Base-by-base conservation (phyloP, 2,888 invertebrate species). In the Apamea sordens region DNA sequence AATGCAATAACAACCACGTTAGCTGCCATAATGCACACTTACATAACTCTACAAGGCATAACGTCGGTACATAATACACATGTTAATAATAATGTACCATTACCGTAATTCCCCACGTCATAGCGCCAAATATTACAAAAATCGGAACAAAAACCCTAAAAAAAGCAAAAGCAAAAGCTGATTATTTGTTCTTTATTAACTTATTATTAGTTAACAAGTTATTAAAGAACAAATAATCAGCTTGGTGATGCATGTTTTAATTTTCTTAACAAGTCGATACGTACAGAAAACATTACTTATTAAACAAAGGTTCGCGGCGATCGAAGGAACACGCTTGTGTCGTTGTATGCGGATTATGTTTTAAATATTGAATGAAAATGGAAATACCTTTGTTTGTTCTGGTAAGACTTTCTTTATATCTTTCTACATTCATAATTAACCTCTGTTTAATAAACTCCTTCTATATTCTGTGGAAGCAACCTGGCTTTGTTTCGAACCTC, bases 241-340 rank as follows among this genome's bases (percentile, higher is more conserved):
- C 3, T 69, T 18, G 1, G 44, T 69, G 7, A 44, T 50, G 32
- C 87, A 64, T 85, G 85, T 87, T 63, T 84, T 73, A 87, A 85
- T 85, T 85, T 84, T 18, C 21, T 15, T 13, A 53, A 87, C 87
- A 80, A 56, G 64, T 61, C 50, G 47, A n/a, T 53, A 71, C 50
- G 59, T 47, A 47, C 36, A 61, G 13, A 32, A 65, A 32, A 69
- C 85, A 79, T 56, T 68, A 32, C 68, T 61, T 79, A 67, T 53
- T 76, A 64, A 28, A 86, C n/a, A 71, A 32, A 13, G 56, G 50
- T 76, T 71, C 41, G 73, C 28, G 53, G 61, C 56, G 18, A 8
- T 41, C 41, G 11, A 8, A 24, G 10, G 47, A 13, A 32, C 56
- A 67, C 69, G 68, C 47, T 15, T 47, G 61, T 79, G 73, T 79